A percentile compares a stretch with the other conserved stretches of the same genome.
Evolutionary conservation across 2,113 vertebrate genomes (phyloP).

Genomic region (Rutilus rutilus): DNA sequence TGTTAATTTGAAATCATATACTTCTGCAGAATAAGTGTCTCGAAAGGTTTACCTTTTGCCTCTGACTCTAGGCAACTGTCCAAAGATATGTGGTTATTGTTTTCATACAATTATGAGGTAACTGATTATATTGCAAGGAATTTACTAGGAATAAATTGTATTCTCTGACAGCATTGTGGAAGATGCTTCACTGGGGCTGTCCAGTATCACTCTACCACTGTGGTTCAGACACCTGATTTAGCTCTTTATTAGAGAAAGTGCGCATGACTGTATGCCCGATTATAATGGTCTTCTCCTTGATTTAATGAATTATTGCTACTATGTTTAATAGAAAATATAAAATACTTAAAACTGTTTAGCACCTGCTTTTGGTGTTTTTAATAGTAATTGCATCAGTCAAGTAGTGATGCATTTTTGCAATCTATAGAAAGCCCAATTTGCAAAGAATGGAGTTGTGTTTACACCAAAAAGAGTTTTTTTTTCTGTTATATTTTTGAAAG

Average conservation of each 20-base stretch:
- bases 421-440: too few species aligned
- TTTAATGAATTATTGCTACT: too few species aligned
- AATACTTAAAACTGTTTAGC: too few species aligned
- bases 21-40: conserved; percentile 36
- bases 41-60: background rate
- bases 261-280: too few species aligned
- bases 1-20: conserved; percentile 63
- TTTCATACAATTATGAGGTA: conserved; percentile 8
- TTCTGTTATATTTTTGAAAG: too few species aligned
- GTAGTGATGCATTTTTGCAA: too few species aligned
- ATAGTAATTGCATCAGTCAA: too few species aligned
- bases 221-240: background rate
- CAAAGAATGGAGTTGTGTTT: too few species aligned
- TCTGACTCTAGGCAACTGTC: conserved; percentile 9
- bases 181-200: background rate
- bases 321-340: too few species aligned
- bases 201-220: background rate
- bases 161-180: background rate
- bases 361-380: too few species aligned
- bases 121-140: background rate
- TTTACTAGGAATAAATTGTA: background rate
- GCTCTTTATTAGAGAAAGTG: background rate
- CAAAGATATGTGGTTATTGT: conserved; percentile 4
- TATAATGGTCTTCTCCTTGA: too few species aligned
- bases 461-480: too few species aligned